Conservation (phyloP, 2,797 vertebrate species). For the Channa striata region DNA sequence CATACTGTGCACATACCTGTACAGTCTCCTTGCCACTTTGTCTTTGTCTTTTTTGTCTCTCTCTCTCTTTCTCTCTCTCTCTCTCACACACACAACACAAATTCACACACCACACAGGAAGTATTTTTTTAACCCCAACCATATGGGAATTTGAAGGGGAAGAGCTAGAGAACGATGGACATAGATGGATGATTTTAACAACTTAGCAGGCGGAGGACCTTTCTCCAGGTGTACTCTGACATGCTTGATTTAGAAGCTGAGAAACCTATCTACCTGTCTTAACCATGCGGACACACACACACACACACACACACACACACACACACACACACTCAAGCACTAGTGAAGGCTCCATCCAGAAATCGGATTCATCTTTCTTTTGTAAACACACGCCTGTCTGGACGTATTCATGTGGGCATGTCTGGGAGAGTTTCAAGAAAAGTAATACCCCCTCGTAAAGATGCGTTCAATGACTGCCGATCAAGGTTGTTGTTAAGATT, state of each 20-base stretch:
- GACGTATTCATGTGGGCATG: slow-evolving; percentile 31
- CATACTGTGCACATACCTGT: not conserved
- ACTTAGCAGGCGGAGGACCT: slow-evolving; percentile 53
- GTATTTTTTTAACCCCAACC: slow-evolving; percentile 23
- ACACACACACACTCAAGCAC: slow-evolving; percentile 22
- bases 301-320: slow-evolving; percentile 3
- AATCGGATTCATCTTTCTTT: slow-evolving; percentile 53
- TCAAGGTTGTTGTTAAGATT: slow-evolving; percentile 18
- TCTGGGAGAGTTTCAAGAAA: slow-evolving; percentile 57
- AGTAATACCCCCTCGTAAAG: slow-evolving; percentile 35
- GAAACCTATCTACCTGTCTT: slow-evolving; percentile 51
- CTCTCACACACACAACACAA: not conserved
- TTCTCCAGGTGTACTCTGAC: slow-evolving; percentile 70
- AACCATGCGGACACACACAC: slow-evolving; percentile 14
- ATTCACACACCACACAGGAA: slow-evolving; percentile 1
- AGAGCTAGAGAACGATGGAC: slow-evolving; percentile 39
- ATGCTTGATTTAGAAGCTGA: slow-evolving; percentile 69
- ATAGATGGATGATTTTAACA: slow-evolving; percentile 73
- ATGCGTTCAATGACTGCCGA: slow-evolving; percentile 42
- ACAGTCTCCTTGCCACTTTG: no score
- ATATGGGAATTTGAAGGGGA: slow-evolving; percentile 19
- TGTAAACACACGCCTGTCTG: slow-evolving; percentile 42
- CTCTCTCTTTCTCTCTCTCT: not conserved
- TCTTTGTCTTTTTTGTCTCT: no score
- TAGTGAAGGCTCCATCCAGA: slow-evolving; percentile 38